Evolutionary conservation across 2,797 vertebrate species (phyloP).

Genomic region (Heterohyrax brucei): DNA sequence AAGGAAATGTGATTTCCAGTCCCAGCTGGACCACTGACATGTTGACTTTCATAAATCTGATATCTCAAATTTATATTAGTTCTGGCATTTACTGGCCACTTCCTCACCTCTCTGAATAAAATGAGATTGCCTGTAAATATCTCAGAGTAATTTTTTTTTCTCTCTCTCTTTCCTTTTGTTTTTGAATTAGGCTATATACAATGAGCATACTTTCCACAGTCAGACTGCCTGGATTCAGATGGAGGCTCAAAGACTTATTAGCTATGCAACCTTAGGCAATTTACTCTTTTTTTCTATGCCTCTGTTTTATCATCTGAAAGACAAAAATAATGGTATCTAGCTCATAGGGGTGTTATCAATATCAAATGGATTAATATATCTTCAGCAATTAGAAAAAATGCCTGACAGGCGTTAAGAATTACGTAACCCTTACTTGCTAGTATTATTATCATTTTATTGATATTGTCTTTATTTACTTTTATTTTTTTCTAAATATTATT

Average conservation of each 20-base stretch:
- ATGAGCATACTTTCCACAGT: background rate
- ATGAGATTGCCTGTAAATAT: slow-evolving; percentile 63
- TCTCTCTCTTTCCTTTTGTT: background rate
- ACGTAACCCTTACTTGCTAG: background rate
- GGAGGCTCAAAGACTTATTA: background rate
- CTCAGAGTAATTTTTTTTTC: background rate
- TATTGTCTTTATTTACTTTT: slow-evolving; percentile 19
- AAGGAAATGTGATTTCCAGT: slow-evolving; percentile 59
- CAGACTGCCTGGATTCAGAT: background rate
- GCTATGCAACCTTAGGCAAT: background rate
- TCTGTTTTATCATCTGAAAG: background rate
- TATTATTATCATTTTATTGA: background rate
- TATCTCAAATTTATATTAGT: slow-evolving; percentile 77
- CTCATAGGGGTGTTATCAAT: background rate
- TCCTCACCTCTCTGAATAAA: slow-evolving; percentile 73
- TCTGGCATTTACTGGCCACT: slow-evolving; percentile 70
- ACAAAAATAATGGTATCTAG: background rate
- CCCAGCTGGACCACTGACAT: slow-evolving; percentile 34
- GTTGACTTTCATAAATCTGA: slow-evolving; percentile 78
- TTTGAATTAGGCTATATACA: background rate
- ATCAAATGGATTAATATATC: background rate
- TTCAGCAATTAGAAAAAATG: background rate
- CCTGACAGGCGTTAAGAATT: background rate
- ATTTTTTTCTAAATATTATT: background rate
- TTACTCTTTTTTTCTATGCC: background rate